phyloP scores from a whole-genome alignment of 2,797 vertebrate genomes.

The Erethizon dorsatum region DNA sequence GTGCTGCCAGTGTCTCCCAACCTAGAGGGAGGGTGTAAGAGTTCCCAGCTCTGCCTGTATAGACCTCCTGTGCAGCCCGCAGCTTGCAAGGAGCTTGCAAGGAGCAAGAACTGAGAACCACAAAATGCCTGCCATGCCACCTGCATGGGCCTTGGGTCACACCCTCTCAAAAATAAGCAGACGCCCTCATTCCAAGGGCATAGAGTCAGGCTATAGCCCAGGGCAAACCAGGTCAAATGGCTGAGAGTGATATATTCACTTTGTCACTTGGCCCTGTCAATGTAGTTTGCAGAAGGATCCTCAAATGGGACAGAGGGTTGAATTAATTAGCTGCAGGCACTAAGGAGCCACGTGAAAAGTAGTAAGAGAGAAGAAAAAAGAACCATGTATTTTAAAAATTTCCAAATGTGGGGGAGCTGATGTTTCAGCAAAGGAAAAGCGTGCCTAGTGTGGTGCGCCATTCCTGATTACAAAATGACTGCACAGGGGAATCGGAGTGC shows the following conservation, averaged over 20 bases:
- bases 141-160: background rate
- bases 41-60: background rate
- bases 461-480: background rate
- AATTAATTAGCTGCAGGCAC: background rate
- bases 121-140: background rate
- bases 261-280: conserved; percentile 26
- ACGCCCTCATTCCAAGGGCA: conserved; percentile 33
- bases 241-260: background rate
- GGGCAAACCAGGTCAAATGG: conserved; percentile 56
- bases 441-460: background rate
- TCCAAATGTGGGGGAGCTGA: background rate
- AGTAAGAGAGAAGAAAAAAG: background rate
- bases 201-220: background rate
- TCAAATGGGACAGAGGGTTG: background rate
- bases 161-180: conserved; percentile 40
- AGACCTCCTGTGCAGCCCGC: background rate
- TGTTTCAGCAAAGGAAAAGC: background rate
- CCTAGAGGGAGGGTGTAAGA: background rate
- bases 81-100: background rate
- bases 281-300: conserved; percentile 9
- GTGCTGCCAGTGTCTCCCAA: background rate
- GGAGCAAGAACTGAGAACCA: background rate
- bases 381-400: background rate
- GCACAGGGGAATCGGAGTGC: background rate
- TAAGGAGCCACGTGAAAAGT: background rate